Conservation (phyloP, 2,888 invertebrate genomes). For the Uropetala carovei region DNA sequence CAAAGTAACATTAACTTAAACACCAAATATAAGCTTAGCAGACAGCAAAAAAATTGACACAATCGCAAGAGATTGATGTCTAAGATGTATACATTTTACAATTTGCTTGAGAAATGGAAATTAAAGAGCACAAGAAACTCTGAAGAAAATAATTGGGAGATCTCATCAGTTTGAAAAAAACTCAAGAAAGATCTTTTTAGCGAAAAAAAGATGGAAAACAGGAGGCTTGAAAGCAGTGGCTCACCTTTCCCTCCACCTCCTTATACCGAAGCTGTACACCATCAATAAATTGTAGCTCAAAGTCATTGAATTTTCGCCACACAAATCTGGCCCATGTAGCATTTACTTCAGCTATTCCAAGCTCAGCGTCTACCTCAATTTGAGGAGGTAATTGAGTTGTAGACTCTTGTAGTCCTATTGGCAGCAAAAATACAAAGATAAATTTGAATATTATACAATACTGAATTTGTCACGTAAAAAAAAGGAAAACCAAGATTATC, state of each 20-base stretch:
- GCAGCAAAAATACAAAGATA: conserved; percentile 33
- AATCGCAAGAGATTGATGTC: too few relatives aligned
- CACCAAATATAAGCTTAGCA: too few relatives aligned
- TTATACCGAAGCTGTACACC: conserved; percentile 92
- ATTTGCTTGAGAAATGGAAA: too few relatives aligned
- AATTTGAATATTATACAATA: conserved; percentile 65
- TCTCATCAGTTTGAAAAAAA: not conserved
- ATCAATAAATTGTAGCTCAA: conserved; percentile 90
- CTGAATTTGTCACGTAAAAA: too few relatives aligned
- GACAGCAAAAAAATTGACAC: too few relatives aligned
- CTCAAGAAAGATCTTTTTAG: not conserved
- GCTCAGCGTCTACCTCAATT: conserved; percentile 84
- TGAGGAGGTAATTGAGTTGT: conserved; percentile 79
- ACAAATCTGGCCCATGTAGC: conserved; percentile 86
- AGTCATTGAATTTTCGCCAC: conserved; percentile 89
- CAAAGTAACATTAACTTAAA: too few relatives aligned
- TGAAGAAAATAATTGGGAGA: too few relatives aligned
- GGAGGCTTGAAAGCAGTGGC: conserved; percentile 4
- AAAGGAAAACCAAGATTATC: too few relatives aligned
- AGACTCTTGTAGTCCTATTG: conserved; percentile 72
- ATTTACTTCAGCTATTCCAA: conserved; percentile 85
- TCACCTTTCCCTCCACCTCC: conserved; percentile 84
- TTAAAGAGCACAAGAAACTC: too few relatives aligned
- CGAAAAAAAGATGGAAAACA: not conserved
- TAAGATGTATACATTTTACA: too few relatives aligned